Evolutionary conservation across 2,888 invertebrate species (phyloP).

Genomic region (Cataglyphis cursor): DNA sequence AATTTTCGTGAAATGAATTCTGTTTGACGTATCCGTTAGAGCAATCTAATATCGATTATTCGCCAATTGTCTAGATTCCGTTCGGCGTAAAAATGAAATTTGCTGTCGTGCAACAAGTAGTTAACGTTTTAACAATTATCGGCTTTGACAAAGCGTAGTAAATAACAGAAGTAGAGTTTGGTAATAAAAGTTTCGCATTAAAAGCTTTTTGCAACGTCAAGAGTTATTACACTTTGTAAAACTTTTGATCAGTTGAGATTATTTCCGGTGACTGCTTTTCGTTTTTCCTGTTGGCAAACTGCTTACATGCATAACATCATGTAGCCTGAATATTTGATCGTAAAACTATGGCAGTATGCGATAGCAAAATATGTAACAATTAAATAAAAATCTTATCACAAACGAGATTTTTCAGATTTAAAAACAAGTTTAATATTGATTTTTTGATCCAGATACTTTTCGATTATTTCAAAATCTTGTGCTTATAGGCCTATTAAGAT

Average conservation of each 20-base stretch:
- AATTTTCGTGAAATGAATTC: constrained; percentile 35
- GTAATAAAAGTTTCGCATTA: constrained; percentile 21
- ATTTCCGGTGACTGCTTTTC: constrained; percentile 23
- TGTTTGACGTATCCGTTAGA: background rate
- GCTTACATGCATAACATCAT: background rate
- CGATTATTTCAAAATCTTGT: background rate
- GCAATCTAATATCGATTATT: constrained; percentile 34
- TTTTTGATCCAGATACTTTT: background rate
- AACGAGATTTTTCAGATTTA: background rate
- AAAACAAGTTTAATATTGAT: background rate
- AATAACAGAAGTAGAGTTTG: constrained; percentile 17
- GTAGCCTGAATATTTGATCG: constrained; percentile 2
- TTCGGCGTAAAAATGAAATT: constrained; percentile 30
- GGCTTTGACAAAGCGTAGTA: constrained; percentile 15
- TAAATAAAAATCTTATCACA: background rate
- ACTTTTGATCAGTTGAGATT: constrained; percentile 39
- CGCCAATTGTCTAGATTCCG: background rate
- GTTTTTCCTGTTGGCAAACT: constrained; percentile 4
- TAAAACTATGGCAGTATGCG: background rate
- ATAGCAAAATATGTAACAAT: background rate
- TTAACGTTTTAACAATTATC: constrained; percentile 45
- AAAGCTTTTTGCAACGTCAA: constrained; percentile 25
- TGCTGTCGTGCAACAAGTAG: constrained; percentile 38
- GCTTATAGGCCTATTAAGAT: background rate
- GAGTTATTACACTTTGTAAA: constrained; percentile 29